Evolutionary conservation across 2,888 invertebrate genomes (phyloP), one percentile per base, ranked within the genome.

Genomic region (Baronia brevicornis): DNA sequence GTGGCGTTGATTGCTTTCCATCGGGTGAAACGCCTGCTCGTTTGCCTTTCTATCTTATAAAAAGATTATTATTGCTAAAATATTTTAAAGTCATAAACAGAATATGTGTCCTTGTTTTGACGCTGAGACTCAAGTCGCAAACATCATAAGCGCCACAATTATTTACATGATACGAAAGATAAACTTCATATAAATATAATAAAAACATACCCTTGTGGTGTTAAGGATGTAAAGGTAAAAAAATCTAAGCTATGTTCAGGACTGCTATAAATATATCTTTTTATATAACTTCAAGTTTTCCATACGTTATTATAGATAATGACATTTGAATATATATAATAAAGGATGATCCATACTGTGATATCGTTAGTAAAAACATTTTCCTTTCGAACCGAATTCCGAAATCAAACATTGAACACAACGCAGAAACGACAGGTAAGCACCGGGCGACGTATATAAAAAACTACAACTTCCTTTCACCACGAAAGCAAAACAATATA

Each of bases 351-450:
- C 39, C 33, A 41, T 24, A 28, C 25, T 13, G 23, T 12, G 30
- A 62, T 18, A 14, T 22, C 13, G 10, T 17, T 12, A 6, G 15
- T 17, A 24, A 9, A 26, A 36, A 27, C 6, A 7, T 19, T 22
- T 22, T 23, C 18, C 27, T 33, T 27, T 18, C 14, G 22, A 31
- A 67, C 68, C 69, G 51, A 40, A 51, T 53, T 54, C 50, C 35
- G 45, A 54, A 54, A 73, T 72, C 71, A 60, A 63, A 67, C 51
- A 54, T 58, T 52, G 54, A 59, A 63, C 53, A 57, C 47, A 65
- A 71, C 58, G 59, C 60, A 60, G 57, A 60, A 63, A 64, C 60
- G 64, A 71, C 72, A 73, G 70, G 71, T 69, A 70, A 54, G 46
- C 52, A 44, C 53, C 41, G 50, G 48, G 49, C 49, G 48, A 52